Evolutionary conservation across 2,888 invertebrate genomes (phyloP), one percentile per base, ranked within the genome.

Genomic region (Cryptosula pallasiana): DNA sequence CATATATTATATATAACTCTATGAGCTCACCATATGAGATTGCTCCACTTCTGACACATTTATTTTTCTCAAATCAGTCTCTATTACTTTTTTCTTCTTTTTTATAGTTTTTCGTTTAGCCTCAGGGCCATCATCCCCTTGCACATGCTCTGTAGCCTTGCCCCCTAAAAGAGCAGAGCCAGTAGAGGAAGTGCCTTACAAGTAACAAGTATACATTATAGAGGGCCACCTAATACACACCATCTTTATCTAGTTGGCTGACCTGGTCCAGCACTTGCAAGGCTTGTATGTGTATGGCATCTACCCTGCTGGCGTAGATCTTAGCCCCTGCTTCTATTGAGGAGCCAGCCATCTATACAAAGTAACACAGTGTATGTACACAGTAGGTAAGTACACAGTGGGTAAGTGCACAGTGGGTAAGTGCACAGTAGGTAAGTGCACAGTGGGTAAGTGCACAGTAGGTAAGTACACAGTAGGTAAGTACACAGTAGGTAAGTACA

Each of bases 291-390:
- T 94, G 91, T 13, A 94, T 89, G 54, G 90, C 90, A 84, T 95
- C 95, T 0, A 95, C 95, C 74, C 94, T 88, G 74, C 91, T 89
- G 0, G 92, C 91, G 84, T 95, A 95, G 71, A 95, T 93, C 81
- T 92, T 92, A 0, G 93, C 90, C 9, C 94, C 92, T 0, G 94
- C 94, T 83, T 95, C 95, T 70, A 95, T 86, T 0, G 94, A 91
- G 0, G 91, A 91, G 69, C 93, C 91, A 0, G 92, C 94, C 16
- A 92, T 90, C 88, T 92, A 76, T 0, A 74, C 73, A 73, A 57
- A 27, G n/a, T 25, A 45, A 45, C 45, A n/a, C n/a, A n/a, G n/a
- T n/a, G n/a, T n/a, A n/a, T n/a, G n/a, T n/a, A n/a, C n/a, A n/a
- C n/a, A n/a, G n/a, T n/a, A n/a, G n/a, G n/a, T n/a, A n/a, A n/a